Conservation (phyloP, 1,140 invertebrate genomes). For the Triops cancriformis region DNA sequence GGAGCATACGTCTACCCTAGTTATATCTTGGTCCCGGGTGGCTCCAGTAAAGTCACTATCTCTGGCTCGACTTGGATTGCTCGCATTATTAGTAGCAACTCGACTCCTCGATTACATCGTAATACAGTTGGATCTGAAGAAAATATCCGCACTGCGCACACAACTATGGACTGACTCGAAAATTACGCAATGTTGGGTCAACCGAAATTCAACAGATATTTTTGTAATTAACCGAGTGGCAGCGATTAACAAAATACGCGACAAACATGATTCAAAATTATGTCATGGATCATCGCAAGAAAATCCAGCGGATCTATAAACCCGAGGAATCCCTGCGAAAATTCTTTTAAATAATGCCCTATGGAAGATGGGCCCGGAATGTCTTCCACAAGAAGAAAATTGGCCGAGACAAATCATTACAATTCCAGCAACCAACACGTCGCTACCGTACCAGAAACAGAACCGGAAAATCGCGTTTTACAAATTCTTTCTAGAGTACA, state of each 20-base stretch:
- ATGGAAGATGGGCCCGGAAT: neutral
- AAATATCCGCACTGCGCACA: constrained; percentile 27
- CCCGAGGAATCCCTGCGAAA: neutral
- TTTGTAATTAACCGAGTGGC: neutral
- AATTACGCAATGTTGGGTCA: constrained; percentile 27
- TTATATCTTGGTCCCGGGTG: neutral
- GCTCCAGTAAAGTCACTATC: constrained; percentile 8
- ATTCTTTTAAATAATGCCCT: neutral
- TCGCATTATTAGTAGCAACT: neutral
- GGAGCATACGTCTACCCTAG: neutral
- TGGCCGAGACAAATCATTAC: neutral
- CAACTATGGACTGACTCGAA: too few species aligned
- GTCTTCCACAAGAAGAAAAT: too few species aligned
- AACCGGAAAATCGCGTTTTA: neutral
- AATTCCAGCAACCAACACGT: neutral
- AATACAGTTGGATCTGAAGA: neutral
- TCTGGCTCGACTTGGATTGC: neutral
- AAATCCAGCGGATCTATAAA: too few species aligned
- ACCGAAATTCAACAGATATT: neutral
- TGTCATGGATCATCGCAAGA: neutral
- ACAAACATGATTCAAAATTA: too few species aligned
- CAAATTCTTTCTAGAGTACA: neutral
- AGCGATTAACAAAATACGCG: neutral
- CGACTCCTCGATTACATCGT: neutral
- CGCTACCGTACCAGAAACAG: too few species aligned